Evolutionary conservation across 2,797 vertebrate species (phyloP).

Genomic region (Leptatherina wallacei): DNA sequence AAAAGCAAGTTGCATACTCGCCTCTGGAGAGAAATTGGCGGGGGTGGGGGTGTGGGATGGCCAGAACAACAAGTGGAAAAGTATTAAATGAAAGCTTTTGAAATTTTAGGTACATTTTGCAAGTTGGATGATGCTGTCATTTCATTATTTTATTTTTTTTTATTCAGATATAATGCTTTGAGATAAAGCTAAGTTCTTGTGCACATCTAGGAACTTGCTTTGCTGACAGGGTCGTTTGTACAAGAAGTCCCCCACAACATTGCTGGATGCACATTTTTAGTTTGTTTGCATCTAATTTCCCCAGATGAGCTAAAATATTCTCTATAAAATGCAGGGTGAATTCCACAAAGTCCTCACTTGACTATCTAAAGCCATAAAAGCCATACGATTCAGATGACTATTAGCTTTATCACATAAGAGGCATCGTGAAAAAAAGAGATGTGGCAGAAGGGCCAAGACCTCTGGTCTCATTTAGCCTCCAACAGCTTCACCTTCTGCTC

Average conservation of each 20-base stretch:
- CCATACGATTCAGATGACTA: slow-evolving; percentile 35
- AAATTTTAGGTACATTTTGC: slow-evolving; percentile 20
- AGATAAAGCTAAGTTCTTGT: slow-evolving; percentile 9
- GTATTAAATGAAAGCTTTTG: slow-evolving; percentile 38
- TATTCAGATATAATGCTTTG: slow-evolving; percentile 2
- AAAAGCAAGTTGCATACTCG: slow-evolving; percentile 36
- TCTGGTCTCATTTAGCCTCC: slow-evolving; percentile 78
- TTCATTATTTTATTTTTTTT: slow-evolving; percentile 11
- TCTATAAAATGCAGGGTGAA: slow-evolving; percentile 2
- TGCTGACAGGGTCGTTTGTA: neutral
- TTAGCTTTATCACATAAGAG: slow-evolving; percentile 37
- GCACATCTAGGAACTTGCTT: slow-evolving; percentile 4
- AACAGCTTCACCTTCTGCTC: slow-evolving; percentile 79
- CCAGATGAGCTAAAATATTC: slow-evolving; percentile 4
- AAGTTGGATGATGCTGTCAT: slow-evolving; percentile 11
- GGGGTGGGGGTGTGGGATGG: slow-evolving; percentile 32
- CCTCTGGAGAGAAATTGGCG: slow-evolving; percentile 27
- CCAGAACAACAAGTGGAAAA: slow-evolving; percentile 36
- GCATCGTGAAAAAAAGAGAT: slow-evolving; percentile 31
- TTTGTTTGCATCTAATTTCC: neutral
- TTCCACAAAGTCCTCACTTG: slow-evolving; percentile 2
- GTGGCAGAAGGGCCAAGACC: slow-evolving; percentile 70
- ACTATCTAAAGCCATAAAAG: slow-evolving; percentile 23
- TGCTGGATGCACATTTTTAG: neutral
- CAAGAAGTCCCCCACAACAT: neutral